Evolutionary conservation across 2,888 invertebrate species (phyloP).

Genomic region (Archaeoteleia sp.): DNA sequence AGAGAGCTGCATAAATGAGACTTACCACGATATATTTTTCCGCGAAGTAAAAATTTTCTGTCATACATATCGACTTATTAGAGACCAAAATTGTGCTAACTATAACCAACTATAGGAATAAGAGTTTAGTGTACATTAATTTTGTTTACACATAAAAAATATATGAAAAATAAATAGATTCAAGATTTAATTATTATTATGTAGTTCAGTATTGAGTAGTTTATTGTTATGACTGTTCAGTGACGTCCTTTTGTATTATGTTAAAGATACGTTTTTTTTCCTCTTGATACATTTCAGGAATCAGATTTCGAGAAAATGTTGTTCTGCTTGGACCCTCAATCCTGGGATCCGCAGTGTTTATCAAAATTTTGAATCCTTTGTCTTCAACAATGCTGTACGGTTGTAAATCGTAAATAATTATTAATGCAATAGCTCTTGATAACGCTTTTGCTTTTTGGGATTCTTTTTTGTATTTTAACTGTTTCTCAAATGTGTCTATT

Average conservation of each 20-base stretch:
- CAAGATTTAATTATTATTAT: no score
- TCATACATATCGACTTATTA: no score
- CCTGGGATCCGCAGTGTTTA: constrained; percentile 20
- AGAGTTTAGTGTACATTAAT: no score
- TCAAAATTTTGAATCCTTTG: constrained; percentile 13
- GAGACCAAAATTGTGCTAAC: no score
- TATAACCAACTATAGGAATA: no score
- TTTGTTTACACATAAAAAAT: no score
- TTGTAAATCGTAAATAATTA: constrained; percentile 20
- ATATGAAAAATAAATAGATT: no score
- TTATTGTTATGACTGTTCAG: constrained; percentile 27
- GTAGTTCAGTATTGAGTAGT: no score
- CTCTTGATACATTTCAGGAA: constrained; percentile 46
- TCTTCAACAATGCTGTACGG: constrained; percentile 20
- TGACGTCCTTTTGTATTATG: constrained; percentile 35
- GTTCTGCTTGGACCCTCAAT: constrained; percentile 19
- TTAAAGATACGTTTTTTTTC: constrained; percentile 34
- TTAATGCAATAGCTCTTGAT: constrained; percentile 16
- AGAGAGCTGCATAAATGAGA: no score
- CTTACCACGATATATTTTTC: no score
- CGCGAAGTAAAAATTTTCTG: no score
- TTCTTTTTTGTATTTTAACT: background rate
- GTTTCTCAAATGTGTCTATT: background rate
- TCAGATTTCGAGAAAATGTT: constrained; percentile 26
- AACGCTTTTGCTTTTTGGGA: constrained; percentile 9